Conservation (phyloP, 2,888 invertebrate species). For the Lasioglossum vierecki region DNA sequence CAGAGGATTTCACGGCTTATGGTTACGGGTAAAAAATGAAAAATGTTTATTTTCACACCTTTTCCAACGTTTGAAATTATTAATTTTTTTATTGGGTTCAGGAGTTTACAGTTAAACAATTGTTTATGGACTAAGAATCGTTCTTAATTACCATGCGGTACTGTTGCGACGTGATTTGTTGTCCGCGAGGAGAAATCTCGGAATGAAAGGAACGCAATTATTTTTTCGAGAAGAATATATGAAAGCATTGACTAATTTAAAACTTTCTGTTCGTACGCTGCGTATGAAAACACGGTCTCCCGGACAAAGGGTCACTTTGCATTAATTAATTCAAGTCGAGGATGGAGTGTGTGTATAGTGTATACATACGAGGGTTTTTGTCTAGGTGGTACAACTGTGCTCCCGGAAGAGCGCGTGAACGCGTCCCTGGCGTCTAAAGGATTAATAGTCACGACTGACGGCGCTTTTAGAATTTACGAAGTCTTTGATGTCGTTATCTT, state of each 20-base stretch:
- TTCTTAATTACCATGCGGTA: neutral
- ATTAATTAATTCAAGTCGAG: neutral
- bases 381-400: neutral
- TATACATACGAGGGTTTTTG: neutral
- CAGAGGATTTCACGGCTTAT: neutral
- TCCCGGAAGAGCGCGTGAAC: neutral
- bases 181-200: neutral
- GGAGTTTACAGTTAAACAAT: no score
- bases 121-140: no score
- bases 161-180: neutral
- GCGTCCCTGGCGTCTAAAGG: neutral
- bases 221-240: neutral
- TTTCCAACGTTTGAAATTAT: no score
- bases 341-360: neutral
- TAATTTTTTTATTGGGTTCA: no score
- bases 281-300: neutral
- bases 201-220: neutral
- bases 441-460: neutral
- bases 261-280: neutral
- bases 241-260: conserved; percentile 1
- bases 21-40: neutral
- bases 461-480: neutral
- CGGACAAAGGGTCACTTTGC: neutral
- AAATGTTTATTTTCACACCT: neutral
- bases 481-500: neutral